Evolutionary conservation across 1,140 invertebrate species (phyloP).

Genomic region (Charaxes varanes): DNA sequence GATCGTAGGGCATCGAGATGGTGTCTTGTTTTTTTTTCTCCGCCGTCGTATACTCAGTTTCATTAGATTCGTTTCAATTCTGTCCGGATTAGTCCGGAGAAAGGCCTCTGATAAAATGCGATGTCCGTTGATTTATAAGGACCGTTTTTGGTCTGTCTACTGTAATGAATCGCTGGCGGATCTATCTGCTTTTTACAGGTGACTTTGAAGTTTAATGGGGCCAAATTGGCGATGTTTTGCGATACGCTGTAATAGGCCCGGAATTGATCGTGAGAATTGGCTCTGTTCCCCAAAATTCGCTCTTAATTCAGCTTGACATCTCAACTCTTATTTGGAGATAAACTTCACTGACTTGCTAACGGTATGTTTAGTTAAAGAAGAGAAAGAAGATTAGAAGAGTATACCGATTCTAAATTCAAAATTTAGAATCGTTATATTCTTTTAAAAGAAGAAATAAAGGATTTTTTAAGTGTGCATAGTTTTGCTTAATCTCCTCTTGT

Average conservation of each 20-base stretch:
- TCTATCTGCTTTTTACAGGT: slow-evolving; percentile 44
- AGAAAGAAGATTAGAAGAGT: too few relatives aligned
- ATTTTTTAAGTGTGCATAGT: too few relatives aligned
- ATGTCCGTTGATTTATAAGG: slow-evolving; percentile 62
- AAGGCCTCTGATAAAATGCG: slow-evolving; percentile 60
- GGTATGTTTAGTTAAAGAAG: too few relatives aligned
- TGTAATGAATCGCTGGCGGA: slow-evolving; percentile 48
- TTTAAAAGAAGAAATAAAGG: too few relatives aligned
- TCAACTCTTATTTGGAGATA: too few relatives aligned
- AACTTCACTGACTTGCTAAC: too few relatives aligned
- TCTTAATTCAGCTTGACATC: slow-evolving; percentile 3
- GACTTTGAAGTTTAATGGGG: slow-evolving; percentile 23
- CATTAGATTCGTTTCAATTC: slow-evolving; percentile 70
- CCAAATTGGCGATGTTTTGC: slow-evolving; percentile 23
- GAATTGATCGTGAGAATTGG: slow-evolving; percentile 21
- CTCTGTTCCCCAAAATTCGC: neutral
- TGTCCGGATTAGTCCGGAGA: slow-evolving; percentile 60
- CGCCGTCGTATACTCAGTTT: slow-evolving; percentile 48
- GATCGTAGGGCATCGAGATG: slow-evolving; percentile 60
- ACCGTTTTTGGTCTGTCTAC: slow-evolving; percentile 39
- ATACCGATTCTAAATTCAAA: too few relatives aligned
- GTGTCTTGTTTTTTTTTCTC: slow-evolving; percentile 40
- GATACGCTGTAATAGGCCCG: slow-evolving; percentile 13
- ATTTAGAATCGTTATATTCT: too few relatives aligned
- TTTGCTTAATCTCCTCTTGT: too few relatives aligned